Conservation (phyloP, 2,797 vertebrate species). For the Clarias laeviceps region DNA sequence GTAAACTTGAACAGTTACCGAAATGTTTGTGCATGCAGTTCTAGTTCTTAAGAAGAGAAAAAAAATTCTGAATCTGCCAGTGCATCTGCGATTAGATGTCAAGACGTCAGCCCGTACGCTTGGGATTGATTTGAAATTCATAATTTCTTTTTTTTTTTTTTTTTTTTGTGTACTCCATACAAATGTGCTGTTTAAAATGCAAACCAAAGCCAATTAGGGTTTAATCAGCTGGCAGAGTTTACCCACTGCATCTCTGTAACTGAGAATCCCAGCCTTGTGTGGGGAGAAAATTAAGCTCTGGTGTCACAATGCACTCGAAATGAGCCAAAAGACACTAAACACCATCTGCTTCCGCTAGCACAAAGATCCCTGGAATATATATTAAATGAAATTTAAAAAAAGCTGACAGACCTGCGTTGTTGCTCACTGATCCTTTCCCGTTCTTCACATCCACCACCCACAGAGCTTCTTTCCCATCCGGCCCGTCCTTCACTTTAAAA, state of each 20-base stretch:
- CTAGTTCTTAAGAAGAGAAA: too few species aligned
- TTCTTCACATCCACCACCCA: slow-evolving; percentile 97
- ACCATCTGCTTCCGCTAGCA: background rate
- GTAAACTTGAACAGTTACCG: too few species aligned
- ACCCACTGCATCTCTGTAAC: background rate
- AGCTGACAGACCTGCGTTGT: slow-evolving; percentile 79
- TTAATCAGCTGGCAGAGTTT: background rate
- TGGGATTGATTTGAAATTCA: background rate
- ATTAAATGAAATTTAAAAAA: too few species aligned
- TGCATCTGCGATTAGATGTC: too few species aligned
- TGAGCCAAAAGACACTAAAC: background rate
- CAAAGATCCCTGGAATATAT: background rate
- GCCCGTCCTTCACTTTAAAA: slow-evolving; percentile 91
- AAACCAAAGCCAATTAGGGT: background rate
- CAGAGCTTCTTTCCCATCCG: slow-evolving; percentile 85
- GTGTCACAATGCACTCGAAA: background rate
- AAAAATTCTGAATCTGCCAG: too few species aligned
- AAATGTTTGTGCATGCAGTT: too few species aligned
- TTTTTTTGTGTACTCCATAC: background rate
- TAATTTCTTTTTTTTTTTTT: background rate
- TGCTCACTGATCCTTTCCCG: slow-evolving; percentile 85
- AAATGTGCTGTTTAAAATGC: background rate
- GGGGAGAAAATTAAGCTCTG: background rate
- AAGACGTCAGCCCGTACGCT: too few species aligned
- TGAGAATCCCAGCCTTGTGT: background rate